Conservation (phyloP, 1,140 invertebrate species). For the Musca vetustissima region DNA sequence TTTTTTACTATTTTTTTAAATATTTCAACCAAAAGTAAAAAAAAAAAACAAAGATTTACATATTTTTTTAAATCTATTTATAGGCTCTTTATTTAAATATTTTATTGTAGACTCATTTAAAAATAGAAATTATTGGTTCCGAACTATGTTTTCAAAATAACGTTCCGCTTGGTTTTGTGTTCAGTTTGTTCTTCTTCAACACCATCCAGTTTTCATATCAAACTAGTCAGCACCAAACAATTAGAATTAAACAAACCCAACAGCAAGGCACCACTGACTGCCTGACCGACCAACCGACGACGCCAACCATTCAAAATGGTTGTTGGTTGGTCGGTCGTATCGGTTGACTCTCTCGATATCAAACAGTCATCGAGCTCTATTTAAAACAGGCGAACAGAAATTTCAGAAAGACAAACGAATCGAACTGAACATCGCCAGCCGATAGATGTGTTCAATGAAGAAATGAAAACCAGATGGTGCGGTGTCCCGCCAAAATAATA, state of each 20-base stretch:
- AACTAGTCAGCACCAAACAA: neutral
- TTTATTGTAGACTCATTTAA: too few species aligned
- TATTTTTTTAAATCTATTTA: too few species aligned
- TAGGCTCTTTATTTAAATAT: neutral
- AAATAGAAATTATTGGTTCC: too few species aligned
- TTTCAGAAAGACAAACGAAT: neutral
- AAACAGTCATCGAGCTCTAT: conserved; percentile 33
- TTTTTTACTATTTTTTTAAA: too few species aligned
- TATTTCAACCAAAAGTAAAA: too few species aligned
- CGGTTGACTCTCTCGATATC: conserved; percentile 25
- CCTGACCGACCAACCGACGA: too few species aligned
- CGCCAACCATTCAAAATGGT: too few species aligned
- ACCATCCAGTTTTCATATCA: too few species aligned
- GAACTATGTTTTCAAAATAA: too few species aligned
- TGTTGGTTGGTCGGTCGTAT: neutral
- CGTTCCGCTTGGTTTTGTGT: neutral
- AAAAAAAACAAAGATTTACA: too few species aligned
- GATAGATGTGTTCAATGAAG: conserved; percentile 1
- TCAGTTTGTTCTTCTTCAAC: neutral
- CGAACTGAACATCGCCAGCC: neutral
- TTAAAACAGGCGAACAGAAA: conserved; percentile 23
- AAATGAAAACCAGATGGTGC: neutral
- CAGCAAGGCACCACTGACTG: too few species aligned
- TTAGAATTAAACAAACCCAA: neutral
- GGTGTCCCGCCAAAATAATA: neutral